Evolutionary conservation across 2,797 vertebrate species (phyloP).

Genomic region (Girardinus metallicus): DNA sequence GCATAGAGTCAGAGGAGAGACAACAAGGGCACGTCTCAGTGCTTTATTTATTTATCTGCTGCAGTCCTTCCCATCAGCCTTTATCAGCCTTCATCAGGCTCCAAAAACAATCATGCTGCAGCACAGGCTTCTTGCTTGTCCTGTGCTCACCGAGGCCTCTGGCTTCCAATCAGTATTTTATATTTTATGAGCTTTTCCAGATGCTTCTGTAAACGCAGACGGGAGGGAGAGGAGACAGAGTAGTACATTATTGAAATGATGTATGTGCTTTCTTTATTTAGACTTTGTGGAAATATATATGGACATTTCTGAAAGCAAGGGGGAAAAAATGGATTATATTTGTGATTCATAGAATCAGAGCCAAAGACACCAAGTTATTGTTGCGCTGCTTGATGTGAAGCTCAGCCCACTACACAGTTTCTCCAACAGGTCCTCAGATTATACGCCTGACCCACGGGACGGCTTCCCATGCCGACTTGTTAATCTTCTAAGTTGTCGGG

Average conservation of each 20-base stretch:
- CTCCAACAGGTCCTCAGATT: constrained; percentile 43
- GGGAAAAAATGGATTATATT: constrained; percentile 2
- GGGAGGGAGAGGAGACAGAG: constrained; percentile 43
- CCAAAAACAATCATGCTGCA: constrained; percentile 60
- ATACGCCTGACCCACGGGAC: constrained; percentile 29
- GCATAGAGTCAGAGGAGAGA: constrained; percentile 71
- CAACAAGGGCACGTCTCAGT: constrained; percentile 74
- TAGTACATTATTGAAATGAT: constrained; percentile 1
- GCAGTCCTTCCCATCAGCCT: constrained; percentile 54
- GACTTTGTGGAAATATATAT: constrained; percentile 4
- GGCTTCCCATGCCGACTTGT: constrained; percentile 44
- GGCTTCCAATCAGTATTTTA: constrained; percentile 62
- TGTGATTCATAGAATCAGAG: constrained; percentile 8
- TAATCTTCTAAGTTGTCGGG: constrained; percentile 68
- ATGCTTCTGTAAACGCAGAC: constrained; percentile 56
- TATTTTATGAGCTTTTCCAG: constrained; percentile 69
- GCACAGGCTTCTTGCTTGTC: constrained; percentile 51
- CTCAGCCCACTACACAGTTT: constrained; percentile 10
- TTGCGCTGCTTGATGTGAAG: constrained; percentile 1
- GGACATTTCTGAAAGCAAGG: constrained; percentile 1
- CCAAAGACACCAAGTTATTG: constrained; percentile 5
- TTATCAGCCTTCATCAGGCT: constrained; percentile 52
- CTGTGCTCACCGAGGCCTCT: constrained; percentile 51
- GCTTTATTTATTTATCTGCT: constrained; percentile 66
- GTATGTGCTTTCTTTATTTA: constrained; percentile 1